Conservation (phyloP, 2,797 vertebrate species). For the Enteromius afrohamiltoni region DNA sequence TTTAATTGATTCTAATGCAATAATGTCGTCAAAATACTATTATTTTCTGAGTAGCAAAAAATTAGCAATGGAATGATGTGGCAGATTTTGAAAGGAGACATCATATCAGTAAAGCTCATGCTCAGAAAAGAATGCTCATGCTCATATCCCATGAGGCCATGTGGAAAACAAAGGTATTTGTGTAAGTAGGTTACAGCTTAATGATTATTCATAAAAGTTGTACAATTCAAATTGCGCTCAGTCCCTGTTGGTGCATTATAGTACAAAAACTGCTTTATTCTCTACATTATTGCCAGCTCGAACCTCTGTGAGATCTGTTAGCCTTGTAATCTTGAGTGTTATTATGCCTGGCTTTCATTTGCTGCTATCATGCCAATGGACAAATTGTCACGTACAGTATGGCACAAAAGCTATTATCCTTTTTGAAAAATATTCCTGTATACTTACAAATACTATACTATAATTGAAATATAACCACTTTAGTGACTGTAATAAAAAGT, state of each 20-base stretch:
- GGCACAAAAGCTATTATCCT: not conserved
- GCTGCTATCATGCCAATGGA: slow-evolving; percentile 3
- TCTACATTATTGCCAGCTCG: slow-evolving; percentile 7
- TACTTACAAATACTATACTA: too few species aligned
- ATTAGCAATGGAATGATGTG: not conserved
- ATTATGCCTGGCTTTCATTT: slow-evolving; percentile 11
- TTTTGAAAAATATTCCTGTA: too few species aligned
- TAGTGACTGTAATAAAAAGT: too few species aligned
- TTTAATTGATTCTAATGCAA: not conserved
- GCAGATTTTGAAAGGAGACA: not conserved
- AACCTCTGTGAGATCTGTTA: slow-evolving; percentile 10
- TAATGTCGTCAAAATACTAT: not conserved
- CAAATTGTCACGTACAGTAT: not conserved
- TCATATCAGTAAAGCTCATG: too few species aligned
- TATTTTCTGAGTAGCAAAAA: not conserved
- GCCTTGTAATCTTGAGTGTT: slow-evolving; percentile 2
- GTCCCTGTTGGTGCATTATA: slow-evolving; percentile 21
- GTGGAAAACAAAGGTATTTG: slow-evolving; percentile 40
- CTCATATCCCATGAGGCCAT: not conserved
- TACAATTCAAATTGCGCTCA: slow-evolving; percentile 8
- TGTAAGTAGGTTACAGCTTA: slow-evolving; percentile 32
- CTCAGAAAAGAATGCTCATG: not conserved
- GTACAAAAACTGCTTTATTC: slow-evolving; percentile 4
- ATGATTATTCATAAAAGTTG: slow-evolving; percentile 36
- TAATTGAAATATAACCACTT: too few species aligned